Conservation (phyloP, 2,113 vertebrate genomes). For the Pogona vitticeps region DNA sequence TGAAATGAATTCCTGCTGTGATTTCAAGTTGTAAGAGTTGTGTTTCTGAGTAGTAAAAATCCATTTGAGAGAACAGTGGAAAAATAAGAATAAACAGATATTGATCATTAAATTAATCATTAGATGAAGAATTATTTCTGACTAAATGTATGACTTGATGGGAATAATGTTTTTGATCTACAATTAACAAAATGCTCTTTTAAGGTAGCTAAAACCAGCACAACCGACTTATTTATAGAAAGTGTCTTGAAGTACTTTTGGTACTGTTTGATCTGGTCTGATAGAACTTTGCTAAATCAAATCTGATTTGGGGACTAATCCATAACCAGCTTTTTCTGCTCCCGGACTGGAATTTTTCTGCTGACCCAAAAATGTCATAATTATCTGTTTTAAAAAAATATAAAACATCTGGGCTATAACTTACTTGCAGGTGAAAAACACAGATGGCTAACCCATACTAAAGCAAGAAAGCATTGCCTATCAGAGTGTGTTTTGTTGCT, state of each 20-base stretch:
- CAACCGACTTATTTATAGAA: conserved; percentile 17
- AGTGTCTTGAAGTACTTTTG: conserved; percentile 10
- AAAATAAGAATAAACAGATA: background rate
- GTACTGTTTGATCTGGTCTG: background rate
- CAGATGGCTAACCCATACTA: background rate
- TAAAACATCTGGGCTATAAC: conserved; percentile 55
- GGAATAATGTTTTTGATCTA: background rate
- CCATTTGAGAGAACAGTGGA: background rate
- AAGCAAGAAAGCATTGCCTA: conserved; percentile 33
- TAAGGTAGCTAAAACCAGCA: background rate
- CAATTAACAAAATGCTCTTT: background rate
- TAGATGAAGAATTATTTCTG: conserved; percentile 19
- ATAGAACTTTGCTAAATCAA: background rate
- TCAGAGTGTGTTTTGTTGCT: conserved; percentile 50
- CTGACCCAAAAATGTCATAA: conserved; percentile 58
- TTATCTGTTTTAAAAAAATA: conserved; percentile 59
- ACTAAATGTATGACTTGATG: background rate
- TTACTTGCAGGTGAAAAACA: conserved; percentile 33
- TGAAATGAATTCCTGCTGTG: background rate
- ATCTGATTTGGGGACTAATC: conserved; percentile 21
- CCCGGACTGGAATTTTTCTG: conserved; percentile 56
- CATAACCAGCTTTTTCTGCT: conserved; percentile 40
- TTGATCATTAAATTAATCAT: background rate
- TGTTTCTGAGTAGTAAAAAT: background rate
- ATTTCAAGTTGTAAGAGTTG: background rate